phyloP scores from a whole-genome alignment of 2,888 invertebrate species.

The Cryptus armator region DNA sequence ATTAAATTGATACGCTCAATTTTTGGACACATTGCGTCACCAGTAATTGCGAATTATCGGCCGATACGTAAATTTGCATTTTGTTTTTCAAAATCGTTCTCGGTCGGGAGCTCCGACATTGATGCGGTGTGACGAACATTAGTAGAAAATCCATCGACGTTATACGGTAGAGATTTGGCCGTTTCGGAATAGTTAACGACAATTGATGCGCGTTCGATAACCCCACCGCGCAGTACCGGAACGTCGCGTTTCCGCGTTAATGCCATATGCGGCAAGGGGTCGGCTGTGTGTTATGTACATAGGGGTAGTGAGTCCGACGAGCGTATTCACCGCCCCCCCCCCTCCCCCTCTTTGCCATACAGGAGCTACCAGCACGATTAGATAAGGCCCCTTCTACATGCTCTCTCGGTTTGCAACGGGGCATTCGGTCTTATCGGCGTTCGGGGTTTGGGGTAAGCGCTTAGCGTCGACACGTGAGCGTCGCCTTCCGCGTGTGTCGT shows the following conservation, averaged over 20 bases:
- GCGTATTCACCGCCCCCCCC: constrained; percentile 22
- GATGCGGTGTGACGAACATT: constrained; percentile 12
- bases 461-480: constrained; percentile 59
- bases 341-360: neutral
- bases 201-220: constrained; percentile 73
- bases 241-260: constrained; percentile 77
- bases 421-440: constrained; percentile 77
- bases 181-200: constrained; percentile 53
- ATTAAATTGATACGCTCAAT: neutral
- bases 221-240: constrained; percentile 67
- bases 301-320: constrained; percentile 13
- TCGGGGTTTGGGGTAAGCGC: constrained; percentile 61
- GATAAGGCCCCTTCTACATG: constrained; percentile 75
- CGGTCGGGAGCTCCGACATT: neutral
- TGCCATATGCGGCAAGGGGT: constrained; percentile 75
- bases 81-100: neutral
- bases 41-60: neutral
- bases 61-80: neutral
- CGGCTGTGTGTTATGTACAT: constrained; percentile 41
- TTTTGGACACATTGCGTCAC: neutral
- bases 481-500: constrained; percentile 56
- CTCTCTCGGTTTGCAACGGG: constrained; percentile 67
- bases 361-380: constrained; percentile 75
- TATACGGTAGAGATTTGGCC: constrained; percentile 52
- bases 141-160: constrained; percentile 46